These are phyloP conservation scores for Whitmania pigra DNA, from an alignment of 1,140 invertebrate genomes.

Conservation along the genomic window DNA sequence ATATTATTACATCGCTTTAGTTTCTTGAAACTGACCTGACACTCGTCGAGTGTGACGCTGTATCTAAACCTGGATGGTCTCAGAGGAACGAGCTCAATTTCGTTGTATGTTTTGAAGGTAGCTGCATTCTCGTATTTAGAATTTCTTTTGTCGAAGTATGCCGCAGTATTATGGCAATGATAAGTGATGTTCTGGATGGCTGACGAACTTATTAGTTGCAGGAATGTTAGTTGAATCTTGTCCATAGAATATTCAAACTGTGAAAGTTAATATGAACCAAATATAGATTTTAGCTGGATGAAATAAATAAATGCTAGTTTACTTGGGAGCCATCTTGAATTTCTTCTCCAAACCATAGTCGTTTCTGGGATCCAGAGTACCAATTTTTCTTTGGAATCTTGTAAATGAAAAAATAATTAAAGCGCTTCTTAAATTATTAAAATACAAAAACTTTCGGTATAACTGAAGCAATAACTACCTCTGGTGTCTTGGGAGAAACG, in stretches of 20 bases:
- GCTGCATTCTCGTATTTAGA: slow-evolving; percentile 58
- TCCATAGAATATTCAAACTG: slow-evolving; percentile 75
- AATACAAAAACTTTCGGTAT: neutral
- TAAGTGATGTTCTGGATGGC: slow-evolving; percentile 74
- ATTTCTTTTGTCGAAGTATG: slow-evolving; percentile 55
- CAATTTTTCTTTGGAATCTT: slow-evolving; percentile 29
- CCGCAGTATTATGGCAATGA: slow-evolving; percentile 67
- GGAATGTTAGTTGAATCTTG: slow-evolving; percentile 63
- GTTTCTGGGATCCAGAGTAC: slow-evolving; percentile 27
- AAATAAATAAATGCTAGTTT: neutral
- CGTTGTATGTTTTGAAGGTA: slow-evolving; percentile 62
- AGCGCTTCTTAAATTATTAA: slow-evolving; percentile 15
- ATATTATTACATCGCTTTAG: neutral
- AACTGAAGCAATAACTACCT: slow-evolving; percentile 34
- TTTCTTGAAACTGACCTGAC: slow-evolving; percentile 53
- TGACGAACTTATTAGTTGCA: slow-evolving; percentile 60
- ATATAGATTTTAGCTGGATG: neutral
- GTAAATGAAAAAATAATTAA: slow-evolving; percentile 13
- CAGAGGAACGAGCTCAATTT: slow-evolving; percentile 61
- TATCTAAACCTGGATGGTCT: slow-evolving; percentile 62
- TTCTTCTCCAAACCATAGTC: slow-evolving; percentile 34
- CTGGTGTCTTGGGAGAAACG: slow-evolving; percentile 55
- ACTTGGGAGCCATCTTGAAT: slow-evolving; percentile 31
- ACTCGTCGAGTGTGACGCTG: slow-evolving; percentile 60
- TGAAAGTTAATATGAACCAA: neutral